These are phyloP conservation scores for Caiman crocodilus DNA, from an alignment of 2,797 vertebrate genomes.

Conservation along the genomic window DNA sequence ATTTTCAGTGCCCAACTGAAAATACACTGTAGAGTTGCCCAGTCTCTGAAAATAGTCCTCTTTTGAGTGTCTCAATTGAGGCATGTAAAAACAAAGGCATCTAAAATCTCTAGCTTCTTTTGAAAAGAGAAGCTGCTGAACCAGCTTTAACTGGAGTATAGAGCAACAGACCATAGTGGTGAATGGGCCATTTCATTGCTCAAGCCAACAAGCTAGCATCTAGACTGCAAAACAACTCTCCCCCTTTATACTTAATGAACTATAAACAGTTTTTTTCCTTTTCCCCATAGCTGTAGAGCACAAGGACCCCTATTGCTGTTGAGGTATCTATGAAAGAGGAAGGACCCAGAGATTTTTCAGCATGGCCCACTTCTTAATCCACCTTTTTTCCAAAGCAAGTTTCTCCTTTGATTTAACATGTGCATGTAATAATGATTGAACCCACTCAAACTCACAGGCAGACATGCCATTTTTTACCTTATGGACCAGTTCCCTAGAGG, in stretches of 20 bases:
- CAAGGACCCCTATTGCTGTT: not conserved
- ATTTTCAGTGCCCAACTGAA: not conserved
- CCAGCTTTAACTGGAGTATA: not conserved
- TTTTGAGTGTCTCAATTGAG: not conserved
- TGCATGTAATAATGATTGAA: not conserved
- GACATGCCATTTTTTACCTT: not conserved
- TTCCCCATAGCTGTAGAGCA: not conserved
- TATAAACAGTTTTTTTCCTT: not conserved
- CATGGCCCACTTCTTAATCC: not conserved
- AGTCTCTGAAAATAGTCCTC: not conserved
- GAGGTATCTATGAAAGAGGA: not conserved
- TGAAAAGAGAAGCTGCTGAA: not conserved
- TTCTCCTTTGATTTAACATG: not conserved
- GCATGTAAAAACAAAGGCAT: fast-evolving
- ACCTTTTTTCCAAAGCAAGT: not conserved
- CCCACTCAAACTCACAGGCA: not conserved
- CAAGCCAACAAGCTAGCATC: not conserved
- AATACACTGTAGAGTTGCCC: not conserved
- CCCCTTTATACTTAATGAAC: not conserved
- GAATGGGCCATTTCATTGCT: not conserved
- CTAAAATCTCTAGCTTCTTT: not conserved
- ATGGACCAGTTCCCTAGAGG: conserved; percentile 23
- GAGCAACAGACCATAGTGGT: not conserved
- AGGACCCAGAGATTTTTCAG: not conserved
- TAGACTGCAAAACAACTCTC: not conserved